Base-by-base conservation (phyloP, 2,888 invertebrate genomes). In the Diloba caeruleocephala region DNA sequence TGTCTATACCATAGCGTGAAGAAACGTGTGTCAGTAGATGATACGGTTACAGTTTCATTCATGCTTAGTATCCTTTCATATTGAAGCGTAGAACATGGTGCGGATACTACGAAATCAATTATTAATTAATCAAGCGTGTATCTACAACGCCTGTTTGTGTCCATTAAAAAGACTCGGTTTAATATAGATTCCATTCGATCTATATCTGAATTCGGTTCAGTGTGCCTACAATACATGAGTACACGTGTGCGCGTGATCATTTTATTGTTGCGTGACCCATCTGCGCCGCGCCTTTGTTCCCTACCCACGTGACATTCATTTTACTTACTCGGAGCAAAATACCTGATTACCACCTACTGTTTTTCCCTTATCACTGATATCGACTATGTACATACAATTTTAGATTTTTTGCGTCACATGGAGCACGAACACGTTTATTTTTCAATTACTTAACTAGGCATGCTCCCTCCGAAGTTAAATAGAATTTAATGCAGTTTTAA, bases 401-500 rank as follows among this genome's bases (percentile, higher is more conserved):
- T 71, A 55, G 63, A 74, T 75, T 80, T 81, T 82, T 80, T 69
- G 72, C 78, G 72, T 80, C 53, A 80, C 81, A 81, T 81, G 82
- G 75, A 78, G 63, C 82, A 86, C 81, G 80, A 79, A 78, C 65
- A 74, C 51, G 45, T 82, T 82, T 85, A 48, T 82, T 82, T 85
- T 86, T 84, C 84, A 86, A 86, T 87, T 85, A 84, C 82, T 81
- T 81, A 87, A 84, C 81, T 76, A 79, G 81, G 72, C 80, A 75
- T 78, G 79, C 78, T 84, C 78, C 82, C 82, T 83, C 71, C 71
- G 78, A 74, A 77, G 84, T 82, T 87, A 87, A 90, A 90, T 87
- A 84, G 80, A 87, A 84, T 88, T 87, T 89, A 89, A 91, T 90
- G 89, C 84, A 84, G 76, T 88, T 90, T 90, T 90, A 90, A 90